Conservation (phyloP, 2,113 vertebrate species). For the Plecotus auritus region DNA sequence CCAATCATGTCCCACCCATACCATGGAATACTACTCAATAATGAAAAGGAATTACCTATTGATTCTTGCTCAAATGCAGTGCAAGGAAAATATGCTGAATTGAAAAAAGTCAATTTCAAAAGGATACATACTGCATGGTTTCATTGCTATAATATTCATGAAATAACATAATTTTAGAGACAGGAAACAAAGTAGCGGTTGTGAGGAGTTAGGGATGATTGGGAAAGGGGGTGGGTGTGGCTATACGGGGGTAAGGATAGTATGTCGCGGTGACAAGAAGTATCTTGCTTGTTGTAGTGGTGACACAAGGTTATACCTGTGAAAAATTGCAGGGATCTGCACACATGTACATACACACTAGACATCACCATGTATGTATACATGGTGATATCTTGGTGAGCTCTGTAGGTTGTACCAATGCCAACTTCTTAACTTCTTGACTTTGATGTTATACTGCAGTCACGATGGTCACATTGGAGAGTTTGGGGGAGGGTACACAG, state of each 20-base stretch:
- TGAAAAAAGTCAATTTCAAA: neutral
- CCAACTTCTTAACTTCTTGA: neutral
- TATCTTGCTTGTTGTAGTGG: neutral
- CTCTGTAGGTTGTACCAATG: neutral
- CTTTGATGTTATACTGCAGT: fast-evolving
- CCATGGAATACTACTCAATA: neutral
- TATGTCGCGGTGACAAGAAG: neutral
- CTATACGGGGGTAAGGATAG: neutral
- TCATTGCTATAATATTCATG: neutral
- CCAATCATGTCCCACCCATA: too few species aligned
- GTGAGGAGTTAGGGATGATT: neutral
- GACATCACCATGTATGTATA: fast-evolving
- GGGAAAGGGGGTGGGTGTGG: neutral
- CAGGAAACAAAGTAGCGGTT: neutral
- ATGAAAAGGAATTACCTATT: neutral
- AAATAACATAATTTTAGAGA: neutral
- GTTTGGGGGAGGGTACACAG: neutral
- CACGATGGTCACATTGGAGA: neutral
- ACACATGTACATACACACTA: neutral
- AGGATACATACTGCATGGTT: neutral
- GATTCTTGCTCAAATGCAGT: neutral
- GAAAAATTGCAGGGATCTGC: neutral
- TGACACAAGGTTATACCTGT: neutral
- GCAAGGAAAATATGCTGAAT: neutral
- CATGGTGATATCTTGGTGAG: neutral